phyloP scores from a whole-genome alignment of 2,113 vertebrate species.

The Heterotis niloticus region DNA sequence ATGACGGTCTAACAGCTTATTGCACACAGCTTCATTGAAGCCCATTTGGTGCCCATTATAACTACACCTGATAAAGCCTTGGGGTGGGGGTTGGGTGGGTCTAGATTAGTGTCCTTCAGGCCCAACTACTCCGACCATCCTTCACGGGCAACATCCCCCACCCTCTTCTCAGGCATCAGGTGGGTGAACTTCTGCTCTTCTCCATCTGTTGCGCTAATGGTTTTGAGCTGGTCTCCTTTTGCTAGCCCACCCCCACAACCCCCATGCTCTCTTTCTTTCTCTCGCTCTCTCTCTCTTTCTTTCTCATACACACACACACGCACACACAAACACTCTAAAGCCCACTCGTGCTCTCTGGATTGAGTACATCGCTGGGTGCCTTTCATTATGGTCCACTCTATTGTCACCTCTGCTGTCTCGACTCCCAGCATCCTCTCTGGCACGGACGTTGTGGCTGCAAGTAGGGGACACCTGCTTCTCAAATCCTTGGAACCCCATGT shows the following conservation, averaged over 20 bases:
- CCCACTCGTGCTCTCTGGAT: not conserved
- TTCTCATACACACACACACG: not conserved
- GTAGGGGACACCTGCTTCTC: no score
- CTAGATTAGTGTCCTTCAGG: constrained; percentile 13
- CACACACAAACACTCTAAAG: not conserved
- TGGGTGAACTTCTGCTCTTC: not conserved
- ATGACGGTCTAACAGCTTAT: not conserved
- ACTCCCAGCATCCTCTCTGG: not conserved
- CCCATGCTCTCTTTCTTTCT: no score
- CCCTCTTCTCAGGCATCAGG: not conserved
- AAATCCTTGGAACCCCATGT: no score
- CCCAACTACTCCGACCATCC: not conserved
- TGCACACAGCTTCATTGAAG: not conserved
- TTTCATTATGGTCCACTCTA: not conserved
- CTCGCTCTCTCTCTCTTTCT: no score
- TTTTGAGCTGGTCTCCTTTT: not conserved
- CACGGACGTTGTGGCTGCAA: not conserved
- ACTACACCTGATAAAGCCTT: not conserved
- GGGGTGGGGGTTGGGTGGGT: not conserved
- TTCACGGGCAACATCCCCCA: not conserved
- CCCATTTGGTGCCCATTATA: not conserved
- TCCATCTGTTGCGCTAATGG: constrained; percentile 17
- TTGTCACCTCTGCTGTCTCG: not conserved
- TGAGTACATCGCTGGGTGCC: not conserved
- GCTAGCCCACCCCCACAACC: not conserved